Conservation (phyloP, 1,140 invertebrate species). For the Chymomyza costata region DNA sequence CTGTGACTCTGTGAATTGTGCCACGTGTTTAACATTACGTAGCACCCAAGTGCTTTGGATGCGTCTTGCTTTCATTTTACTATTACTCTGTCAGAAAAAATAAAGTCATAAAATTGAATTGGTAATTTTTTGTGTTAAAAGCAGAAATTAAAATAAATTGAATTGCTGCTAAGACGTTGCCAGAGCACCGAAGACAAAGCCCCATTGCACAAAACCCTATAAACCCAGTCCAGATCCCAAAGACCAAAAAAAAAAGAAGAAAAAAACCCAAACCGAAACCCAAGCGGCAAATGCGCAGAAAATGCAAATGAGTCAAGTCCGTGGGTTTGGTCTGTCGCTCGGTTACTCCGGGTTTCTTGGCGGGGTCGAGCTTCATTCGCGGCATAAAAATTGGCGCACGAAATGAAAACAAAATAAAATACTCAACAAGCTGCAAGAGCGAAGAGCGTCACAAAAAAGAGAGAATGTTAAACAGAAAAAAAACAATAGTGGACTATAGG, state of each 20-base stretch:
- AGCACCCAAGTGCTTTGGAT: too few relatives aligned
- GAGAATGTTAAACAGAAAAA: too few relatives aligned
- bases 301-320: conserved; percentile 63
- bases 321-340: conserved; percentile 5
- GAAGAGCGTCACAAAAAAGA: too few relatives aligned
- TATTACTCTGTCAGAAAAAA: conserved; percentile 20
- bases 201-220: conserved; percentile 28
- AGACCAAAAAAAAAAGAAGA: conserved; percentile 14
- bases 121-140: conserved; percentile 73
- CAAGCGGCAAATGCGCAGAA: conserved; percentile 32
- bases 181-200: conserved; percentile 27
- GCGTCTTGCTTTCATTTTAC: too few relatives aligned
- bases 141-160: conserved; percentile 73
- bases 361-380: conserved; percentile 4
- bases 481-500: too few relatives aligned
- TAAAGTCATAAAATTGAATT: conserved; percentile 73
- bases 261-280: conserved; percentile 27
- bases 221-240: conserved; percentile 23
- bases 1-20: conserved; percentile 35
- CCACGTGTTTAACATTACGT: conserved; percentile 39
- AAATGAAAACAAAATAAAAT: conserved; percentile 56
- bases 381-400: conserved; percentile 14
- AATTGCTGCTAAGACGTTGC: conserved; percentile 61
- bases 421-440: conserved; percentile 5
- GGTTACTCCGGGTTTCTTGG: conserved; percentile 30